Base-by-base conservation (phyloP, 37 sponge, comb jelly and placozoan species). In the Amphimedon queenslandica region DNA sequence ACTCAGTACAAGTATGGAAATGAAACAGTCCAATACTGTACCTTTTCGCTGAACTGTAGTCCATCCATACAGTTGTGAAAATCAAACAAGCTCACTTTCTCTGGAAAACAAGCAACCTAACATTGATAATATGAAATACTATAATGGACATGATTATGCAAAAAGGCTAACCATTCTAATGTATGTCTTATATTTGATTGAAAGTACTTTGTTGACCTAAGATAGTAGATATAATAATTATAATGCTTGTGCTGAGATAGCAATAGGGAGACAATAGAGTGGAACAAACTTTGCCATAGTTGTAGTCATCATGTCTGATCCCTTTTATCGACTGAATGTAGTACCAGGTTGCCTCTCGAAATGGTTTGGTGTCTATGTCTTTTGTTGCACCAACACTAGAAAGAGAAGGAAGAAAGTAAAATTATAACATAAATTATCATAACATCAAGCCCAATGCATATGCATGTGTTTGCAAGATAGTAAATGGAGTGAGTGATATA, bases 321-420 rank as follows among this genome's bases (percentile, higher is more conserved):
- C 93, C 93, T 58, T 93, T 93, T 24, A 93, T 93, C 51, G 84
- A 78, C 41, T 93, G 93, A 28, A 93, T 93, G 72, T 93, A 93
- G 61, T 84, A 82, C 93, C 93, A 93, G 13, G 77, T 74, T 0
- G 93, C 89, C 63, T 74, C 51, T 1, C 93, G 66, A 57, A 93
- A 88, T 0, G 64, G 71, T 0, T 55, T 32, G 10, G 93, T 93
- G 65, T 93, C 93, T 13, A 88, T 65, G 29, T 89, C 78, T 64
- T 66, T 72, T 56, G 79, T 58, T 1, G 32, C 55, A 4, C 93
- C 93, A 80, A 83, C 27, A 84, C 78, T 39, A 35, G 72, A 69
- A 21, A 37, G 5, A 3, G 56, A 18, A 25, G 21, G 4, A 38
- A 56, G 13, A 37, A 42, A 5, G 34, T 6, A 68, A 27, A 69